Evolutionary conservation across 2,888 invertebrate genomes (phyloP).

Genomic region (Nephrocerus scutellatus): DNA sequence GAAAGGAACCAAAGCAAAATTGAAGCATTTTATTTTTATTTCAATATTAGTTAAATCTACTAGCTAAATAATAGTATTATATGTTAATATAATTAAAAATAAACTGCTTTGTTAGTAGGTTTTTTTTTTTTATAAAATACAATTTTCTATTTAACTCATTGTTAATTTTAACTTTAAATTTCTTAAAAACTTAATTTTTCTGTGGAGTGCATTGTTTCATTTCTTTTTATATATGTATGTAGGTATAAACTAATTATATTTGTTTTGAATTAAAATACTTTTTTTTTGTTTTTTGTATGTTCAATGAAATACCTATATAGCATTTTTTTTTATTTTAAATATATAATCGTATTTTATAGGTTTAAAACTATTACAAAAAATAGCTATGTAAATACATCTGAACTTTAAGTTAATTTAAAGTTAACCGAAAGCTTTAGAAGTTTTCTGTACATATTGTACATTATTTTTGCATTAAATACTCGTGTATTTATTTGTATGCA

Average conservation of each 20-base stretch:
- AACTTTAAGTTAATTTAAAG: neutral
- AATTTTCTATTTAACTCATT: neutral
- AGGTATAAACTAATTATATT: neutral
- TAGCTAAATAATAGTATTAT: neutral
- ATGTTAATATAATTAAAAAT: conserved; percentile 1
- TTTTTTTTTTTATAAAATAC: conserved; percentile 1
- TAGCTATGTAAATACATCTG: neutral
- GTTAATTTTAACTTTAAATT: neutral
- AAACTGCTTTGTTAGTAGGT: too few relatives aligned
- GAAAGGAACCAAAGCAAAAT: conserved; percentile 5
- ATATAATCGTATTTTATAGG: conserved; percentile 22
- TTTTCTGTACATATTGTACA: conserved; percentile 19
- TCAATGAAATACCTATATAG: conserved; percentile 16
- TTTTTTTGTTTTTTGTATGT: conserved; percentile 21
- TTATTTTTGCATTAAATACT: conserved; percentile 6
- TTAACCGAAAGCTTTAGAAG: too few relatives aligned
- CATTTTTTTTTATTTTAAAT: conserved; percentile 19
- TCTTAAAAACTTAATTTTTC: conserved; percentile 3
- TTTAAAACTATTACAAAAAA: conserved; percentile 4
- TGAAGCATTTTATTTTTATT: conserved; percentile 3
- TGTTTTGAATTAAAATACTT: neutral
- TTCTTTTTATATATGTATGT: neutral
- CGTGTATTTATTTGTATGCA: too few relatives aligned
- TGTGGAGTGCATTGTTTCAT: conserved; percentile 5
- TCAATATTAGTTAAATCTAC: conserved; percentile 1